Evolutionary conservation across 2,797 vertebrate species (phyloP).

Genomic region (Eremophila alpestris): DNA sequence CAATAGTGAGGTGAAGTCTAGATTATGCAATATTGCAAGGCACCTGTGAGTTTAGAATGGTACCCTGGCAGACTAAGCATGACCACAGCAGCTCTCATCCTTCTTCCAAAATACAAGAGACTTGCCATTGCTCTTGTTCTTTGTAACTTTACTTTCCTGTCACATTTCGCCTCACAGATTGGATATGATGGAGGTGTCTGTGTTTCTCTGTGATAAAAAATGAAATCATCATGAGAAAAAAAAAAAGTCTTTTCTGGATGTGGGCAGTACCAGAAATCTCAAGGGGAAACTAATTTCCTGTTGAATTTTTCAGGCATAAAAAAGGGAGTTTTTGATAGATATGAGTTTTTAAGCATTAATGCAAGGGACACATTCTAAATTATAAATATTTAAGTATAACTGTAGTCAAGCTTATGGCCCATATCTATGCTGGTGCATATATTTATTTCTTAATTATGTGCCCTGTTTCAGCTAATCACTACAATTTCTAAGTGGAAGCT

Average conservation of each 20-base stretch:
- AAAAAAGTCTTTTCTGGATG: neutral
- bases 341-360: neutral
- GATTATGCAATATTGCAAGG: neutral
- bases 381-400: neutral
- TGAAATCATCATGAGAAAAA: neutral
- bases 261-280: neutral
- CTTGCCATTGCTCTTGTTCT: neutral
- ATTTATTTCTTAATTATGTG: conserved; percentile 13
- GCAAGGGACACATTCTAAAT: neutral
- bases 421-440: neutral
- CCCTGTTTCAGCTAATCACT: conserved; percentile 44
- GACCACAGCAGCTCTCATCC: neutral
- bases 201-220: neutral
- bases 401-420: neutral
- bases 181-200: neutral
- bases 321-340: neutral
- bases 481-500: conserved; percentile 47
- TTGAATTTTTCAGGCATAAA: neutral
- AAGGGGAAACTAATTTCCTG: neutral
- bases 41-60: neutral
- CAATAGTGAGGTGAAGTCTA: neutral
- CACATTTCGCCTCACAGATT: neutral
- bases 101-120: neutral
- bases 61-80: neutral
- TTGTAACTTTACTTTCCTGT: neutral